These are phyloP conservation scores for Parnassius glacialis DNA, from an alignment of 2,888 invertebrate species.

Conservation along the genomic window DNA sequence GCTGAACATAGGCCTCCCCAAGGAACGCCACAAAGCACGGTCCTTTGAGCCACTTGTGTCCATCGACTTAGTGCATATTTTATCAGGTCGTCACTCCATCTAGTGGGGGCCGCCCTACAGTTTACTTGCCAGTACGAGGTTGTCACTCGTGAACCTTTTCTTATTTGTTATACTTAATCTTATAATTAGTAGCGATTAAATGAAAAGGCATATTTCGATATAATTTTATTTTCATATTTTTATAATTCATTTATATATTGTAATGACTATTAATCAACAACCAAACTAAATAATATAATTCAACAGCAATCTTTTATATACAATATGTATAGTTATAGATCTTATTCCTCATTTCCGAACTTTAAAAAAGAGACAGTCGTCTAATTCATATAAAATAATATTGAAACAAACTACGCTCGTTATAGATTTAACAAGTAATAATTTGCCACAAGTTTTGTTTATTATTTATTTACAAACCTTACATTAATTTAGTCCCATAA, in stretches of 20 bases:
- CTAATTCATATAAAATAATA: conserved; percentile 64
- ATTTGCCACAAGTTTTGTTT: conserved; percentile 76
- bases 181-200: conserved; percentile 4
- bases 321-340: conserved; percentile 74
- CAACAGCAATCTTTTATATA: conserved; percentile 79
- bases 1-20: too few relatives aligned
- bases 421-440: conserved; percentile 70
- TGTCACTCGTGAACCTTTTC: too few relatives aligned
- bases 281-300: conserved; percentile 80
- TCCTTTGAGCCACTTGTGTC: too few relatives aligned
- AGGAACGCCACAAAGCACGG: too few relatives aligned
- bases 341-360: conserved; percentile 53
- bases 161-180: too few relatives aligned
- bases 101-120: too few relatives aligned
- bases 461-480: conserved; percentile 77
- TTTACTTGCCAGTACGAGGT: too few relatives aligned
- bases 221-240: conserved; percentile 74
- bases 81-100: too few relatives aligned
- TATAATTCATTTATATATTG: conserved; percentile 69
- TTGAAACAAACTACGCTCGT: conserved; percentile 63
- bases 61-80: too few relatives aligned
- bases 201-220: conserved; percentile 60
- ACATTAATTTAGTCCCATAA: conserved; percentile 78
- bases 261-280: conserved; percentile 78
- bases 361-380: conserved; percentile 53